phyloP scores from a whole-genome alignment of 2,888 invertebrate species.

The Biston betularia region DNA sequence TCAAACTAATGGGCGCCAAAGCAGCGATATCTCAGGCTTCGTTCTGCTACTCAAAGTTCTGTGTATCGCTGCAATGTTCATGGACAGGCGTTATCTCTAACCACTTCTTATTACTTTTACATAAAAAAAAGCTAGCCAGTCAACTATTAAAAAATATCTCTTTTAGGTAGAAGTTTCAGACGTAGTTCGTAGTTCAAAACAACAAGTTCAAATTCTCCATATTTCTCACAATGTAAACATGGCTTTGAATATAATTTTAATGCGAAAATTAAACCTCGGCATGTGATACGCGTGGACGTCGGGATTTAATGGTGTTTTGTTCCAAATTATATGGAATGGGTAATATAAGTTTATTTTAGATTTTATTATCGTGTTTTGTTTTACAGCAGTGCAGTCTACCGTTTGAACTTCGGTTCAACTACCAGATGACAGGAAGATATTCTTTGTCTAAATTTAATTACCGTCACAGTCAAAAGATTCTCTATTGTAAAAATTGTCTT shows the following conservation, averaged over 20 bases:
- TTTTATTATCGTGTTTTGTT: constrained; percentile 26
- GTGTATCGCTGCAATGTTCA: no score
- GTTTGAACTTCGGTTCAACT: constrained; percentile 19
- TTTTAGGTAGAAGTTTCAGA: no score
- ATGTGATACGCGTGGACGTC: constrained; percentile 8
- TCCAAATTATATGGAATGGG: constrained; percentile 36
- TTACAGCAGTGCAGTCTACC: constrained; percentile 9
- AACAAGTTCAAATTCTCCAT: constrained; percentile 3
- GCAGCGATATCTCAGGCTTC: no score
- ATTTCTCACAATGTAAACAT: constrained; percentile 5
- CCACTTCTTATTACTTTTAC: no score
- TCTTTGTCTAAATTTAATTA: not conserved
- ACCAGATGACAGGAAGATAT: not conserved
- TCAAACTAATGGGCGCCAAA: no score
- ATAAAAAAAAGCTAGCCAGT: no score
- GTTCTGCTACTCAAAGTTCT: no score
- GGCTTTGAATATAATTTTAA: constrained; percentile 18
- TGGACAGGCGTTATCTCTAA: no score
- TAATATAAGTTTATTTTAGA: constrained; percentile 34
- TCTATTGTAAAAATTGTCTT: no score
- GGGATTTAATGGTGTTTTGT: constrained; percentile 28
- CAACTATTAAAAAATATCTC: no score
- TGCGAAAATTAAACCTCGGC: constrained; percentile 17
- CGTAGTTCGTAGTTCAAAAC: not conserved
- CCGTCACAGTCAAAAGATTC: no score